A percentile compares a stretch with the other conserved stretches of the same genome.
Evolutionary conservation across 2,888 invertebrate species (phyloP).

Genomic region (Heteromyza rotundicornis): DNA sequence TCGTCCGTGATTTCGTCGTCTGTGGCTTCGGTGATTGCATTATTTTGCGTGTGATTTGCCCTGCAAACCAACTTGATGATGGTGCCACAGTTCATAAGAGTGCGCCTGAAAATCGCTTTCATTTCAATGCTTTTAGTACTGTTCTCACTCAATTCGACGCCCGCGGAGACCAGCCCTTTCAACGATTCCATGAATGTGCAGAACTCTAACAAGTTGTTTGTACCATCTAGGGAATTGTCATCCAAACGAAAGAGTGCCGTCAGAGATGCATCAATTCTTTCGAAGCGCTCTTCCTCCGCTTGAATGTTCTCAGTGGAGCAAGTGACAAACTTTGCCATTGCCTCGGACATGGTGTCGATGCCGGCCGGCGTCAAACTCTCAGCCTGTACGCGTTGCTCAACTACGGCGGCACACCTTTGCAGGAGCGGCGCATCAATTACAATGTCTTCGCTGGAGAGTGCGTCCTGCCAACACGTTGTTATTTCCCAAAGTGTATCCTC

Average conservation of each 20-base stretch:
- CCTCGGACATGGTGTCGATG: constrained; percentile 49
- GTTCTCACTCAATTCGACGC: constrained; percentile 32
- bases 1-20: constrained; percentile 55
- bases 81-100: constrained; percentile 48
- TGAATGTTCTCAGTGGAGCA: constrained; percentile 54
- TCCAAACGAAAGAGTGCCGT: constrained; percentile 30
- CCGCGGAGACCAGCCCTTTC: constrained; percentile 35
- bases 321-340: constrained; percentile 50
- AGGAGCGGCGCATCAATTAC: constrained; percentile 44
- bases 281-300: constrained; percentile 39
- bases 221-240: constrained; percentile 15
- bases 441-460: constrained; percentile 60
- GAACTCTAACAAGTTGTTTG: constrained; percentile 36
- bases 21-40: constrained; percentile 26
- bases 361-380: constrained; percentile 27
- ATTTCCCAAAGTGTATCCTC: constrained; percentile 67
- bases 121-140: constrained; percentile 32
- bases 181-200: constrained; percentile 47
- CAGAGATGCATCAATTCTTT: constrained; percentile 46
- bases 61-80: constrained; percentile 52
- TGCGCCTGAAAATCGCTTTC: constrained; percentile 37
- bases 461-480: constrained; percentile 68
- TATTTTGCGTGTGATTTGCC: constrained; percentile 11
- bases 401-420: constrained; percentile 42
- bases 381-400: constrained; percentile 36